Evolutionary conservation across 2,797 vertebrate species (phyloP), one percentile per base, ranked within the genome.

Genomic region (Enteromius trimaculatus): DNA sequence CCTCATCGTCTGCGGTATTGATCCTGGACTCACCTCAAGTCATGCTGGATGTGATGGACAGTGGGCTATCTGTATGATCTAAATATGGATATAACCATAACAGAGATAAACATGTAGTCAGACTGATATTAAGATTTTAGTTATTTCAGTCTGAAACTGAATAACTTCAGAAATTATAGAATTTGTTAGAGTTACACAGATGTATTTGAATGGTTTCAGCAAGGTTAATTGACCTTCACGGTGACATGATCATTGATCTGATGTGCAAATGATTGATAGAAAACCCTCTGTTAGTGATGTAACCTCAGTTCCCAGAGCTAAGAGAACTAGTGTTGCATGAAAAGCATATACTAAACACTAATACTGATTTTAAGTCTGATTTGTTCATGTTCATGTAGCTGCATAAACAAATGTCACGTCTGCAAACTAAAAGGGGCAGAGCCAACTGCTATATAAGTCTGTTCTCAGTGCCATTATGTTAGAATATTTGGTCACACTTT

Each of bases 1-100:
- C 55, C 39, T 75, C 69, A 83, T 66, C 6, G n/a, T 53, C 77
- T 80, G 44, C 31, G 44, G 65, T 83, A 86, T 83, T 71, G 81
- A 86, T 86, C 47, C 16, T 64, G 64, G 51, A 83, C 77, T 80
- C 23, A 66, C 58, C 53, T 77, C 31, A 60, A 51, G 62, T 70
- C 65, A 13, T 69, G 8, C 14, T 69, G 72, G 65, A 60, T 62
- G n/a, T 75, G 81, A 83, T 80, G 42, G 69, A 53, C 81, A 71
- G 51, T 64, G 16, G 16, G 68, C 64, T 76, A 66, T 70, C n/a
- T 29, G n/a, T 34, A 71, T 19, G 37, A 75, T 79, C 62, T 51
- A 58, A 68, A 86, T 60, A 53, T 60, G 42, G 21, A 31, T 47
- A 26, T 53, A 79, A 62, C 37, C 62, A 75, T 39, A 55, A 51